These are phyloP conservation scores for Anoplolepis gracilipes DNA, from an alignment of 1,140 invertebrate genomes.

Conservation along the genomic window DNA sequence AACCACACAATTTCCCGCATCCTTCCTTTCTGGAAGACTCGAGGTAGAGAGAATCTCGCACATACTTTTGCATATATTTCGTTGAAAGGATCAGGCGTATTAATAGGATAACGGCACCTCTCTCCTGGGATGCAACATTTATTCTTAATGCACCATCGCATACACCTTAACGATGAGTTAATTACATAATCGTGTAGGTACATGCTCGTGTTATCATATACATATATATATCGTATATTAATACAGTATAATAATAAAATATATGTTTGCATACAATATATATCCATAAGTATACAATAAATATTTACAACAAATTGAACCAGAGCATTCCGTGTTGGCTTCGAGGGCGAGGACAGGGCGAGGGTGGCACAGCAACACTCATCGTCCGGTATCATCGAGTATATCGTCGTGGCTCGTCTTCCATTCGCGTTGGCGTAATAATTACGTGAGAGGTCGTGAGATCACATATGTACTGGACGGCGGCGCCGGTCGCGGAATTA, in stretches of 20 bases:
- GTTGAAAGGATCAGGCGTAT: not conserved
- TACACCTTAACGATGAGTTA: constrained; percentile 47
- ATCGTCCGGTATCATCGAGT: constrained; percentile 23
- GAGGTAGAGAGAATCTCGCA: not conserved
- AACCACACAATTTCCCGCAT: constrained; percentile 26
- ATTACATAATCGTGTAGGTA: constrained; percentile 17
- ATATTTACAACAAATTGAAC: constrained; percentile 76
- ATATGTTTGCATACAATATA: constrained; percentile 25
- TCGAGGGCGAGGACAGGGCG: constrained; percentile 17
- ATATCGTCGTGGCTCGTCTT: constrained; percentile 46
- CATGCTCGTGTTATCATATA: constrained; percentile 9
- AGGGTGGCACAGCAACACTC: constrained; percentile 15
- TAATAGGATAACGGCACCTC: constrained; percentile 13
- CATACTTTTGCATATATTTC: not conserved
- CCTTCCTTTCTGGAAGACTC: constrained; percentile 34
- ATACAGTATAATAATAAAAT: constrained; percentile 55
- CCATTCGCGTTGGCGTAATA: constrained; percentile 44
- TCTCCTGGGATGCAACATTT: constrained; percentile 75
- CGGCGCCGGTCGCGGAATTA: constrained; percentile 38
- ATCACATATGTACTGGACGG: constrained; percentile 60
- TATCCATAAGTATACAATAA: constrained; percentile 66
- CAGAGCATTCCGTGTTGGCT: constrained; percentile 62
- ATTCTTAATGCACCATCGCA: constrained; percentile 67
- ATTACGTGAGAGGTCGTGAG: constrained; percentile 60
- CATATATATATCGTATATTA: constrained; percentile 45